These are phyloP conservation scores for Hemibagrus wyckioides DNA, from an alignment of 2,113 vertebrate genomes.

Conservation along the genomic window DNA sequence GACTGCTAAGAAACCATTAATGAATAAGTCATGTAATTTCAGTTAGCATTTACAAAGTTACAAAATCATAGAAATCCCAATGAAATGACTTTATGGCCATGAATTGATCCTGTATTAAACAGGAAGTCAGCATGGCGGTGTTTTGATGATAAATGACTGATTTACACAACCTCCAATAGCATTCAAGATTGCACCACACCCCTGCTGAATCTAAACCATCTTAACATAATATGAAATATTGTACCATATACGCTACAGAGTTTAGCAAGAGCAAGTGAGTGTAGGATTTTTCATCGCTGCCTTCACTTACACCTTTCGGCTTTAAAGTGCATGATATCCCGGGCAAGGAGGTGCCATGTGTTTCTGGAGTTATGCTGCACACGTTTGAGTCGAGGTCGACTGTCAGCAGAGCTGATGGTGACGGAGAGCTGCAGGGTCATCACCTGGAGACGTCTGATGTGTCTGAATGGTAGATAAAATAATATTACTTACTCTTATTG, in stretches of 20 bases:
- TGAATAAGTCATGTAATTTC: neutral
- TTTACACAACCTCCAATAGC: neutral
- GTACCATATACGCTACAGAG: neutral
- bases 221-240: neutral
- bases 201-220: neutral
- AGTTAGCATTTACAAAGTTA: neutral
- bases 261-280: neutral
- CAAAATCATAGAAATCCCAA: neutral
- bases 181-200: neutral
- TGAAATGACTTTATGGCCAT: neutral
- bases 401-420: neutral
- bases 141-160: neutral
- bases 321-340: neutral
- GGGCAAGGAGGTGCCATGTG: neutral
- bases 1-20: neutral
- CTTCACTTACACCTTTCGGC: neutral
- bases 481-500: neutral
- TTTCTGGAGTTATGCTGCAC: neutral
- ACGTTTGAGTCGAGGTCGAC: neutral
- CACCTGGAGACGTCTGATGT: neutral
- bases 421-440: slow-evolving; percentile 3
- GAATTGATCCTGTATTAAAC: neutral
- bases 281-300: neutral
- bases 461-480: neutral
- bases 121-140: neutral